A percentile compares a stretch with the other conserved stretches of the same genome.
Evolutionary conservation across 1,140 invertebrate species (phyloP).

Genomic region (Drosophila pruinosa): DNA sequence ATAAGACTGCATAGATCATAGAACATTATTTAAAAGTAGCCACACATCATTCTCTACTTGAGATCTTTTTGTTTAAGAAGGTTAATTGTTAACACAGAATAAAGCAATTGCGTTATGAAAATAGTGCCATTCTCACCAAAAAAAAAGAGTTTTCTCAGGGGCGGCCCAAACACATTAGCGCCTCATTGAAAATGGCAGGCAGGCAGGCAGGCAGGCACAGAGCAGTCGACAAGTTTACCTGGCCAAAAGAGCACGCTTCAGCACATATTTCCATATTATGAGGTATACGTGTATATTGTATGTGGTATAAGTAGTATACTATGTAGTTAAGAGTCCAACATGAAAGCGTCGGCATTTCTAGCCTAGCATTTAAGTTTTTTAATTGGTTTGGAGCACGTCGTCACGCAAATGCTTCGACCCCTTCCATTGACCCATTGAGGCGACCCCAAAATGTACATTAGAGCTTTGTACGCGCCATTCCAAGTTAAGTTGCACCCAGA

Average conservation of each 20-base stretch:
- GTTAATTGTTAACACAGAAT: not conserved
- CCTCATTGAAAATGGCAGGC: conserved; percentile 37
- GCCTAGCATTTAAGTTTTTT: conserved; percentile 87
- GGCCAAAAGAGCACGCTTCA: conserved; percentile 33
- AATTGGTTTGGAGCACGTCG: conserved; percentile 87
- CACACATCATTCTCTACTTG: too few species aligned
- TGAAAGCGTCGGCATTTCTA: conserved; percentile 83
- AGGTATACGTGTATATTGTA: conserved; percentile 9
- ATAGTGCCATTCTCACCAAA: not conserved
- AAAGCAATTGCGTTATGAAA: not conserved
- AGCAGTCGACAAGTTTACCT: conserved; percentile 35
- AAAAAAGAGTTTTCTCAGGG: not conserved
- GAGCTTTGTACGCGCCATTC: conserved; percentile 12
- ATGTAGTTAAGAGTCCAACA: not conserved
- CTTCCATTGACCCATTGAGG: not conserved
- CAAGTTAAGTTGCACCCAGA: conserved; percentile 11
- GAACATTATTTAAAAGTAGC: too few species aligned
- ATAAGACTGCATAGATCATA: too few species aligned
- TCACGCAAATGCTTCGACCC: conserved; percentile 83
- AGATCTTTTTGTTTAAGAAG: too few species aligned
- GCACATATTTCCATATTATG: conserved; percentile 5
- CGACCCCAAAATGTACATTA: conserved; percentile 20
- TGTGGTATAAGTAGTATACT: conserved; percentile 9
- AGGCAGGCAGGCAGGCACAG: not conserved
- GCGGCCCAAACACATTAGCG: conserved; percentile 53